phyloP scores from a whole-genome alignment of 2,797 vertebrate genomes.

The Urocyon cinereoargenteus region DNA sequence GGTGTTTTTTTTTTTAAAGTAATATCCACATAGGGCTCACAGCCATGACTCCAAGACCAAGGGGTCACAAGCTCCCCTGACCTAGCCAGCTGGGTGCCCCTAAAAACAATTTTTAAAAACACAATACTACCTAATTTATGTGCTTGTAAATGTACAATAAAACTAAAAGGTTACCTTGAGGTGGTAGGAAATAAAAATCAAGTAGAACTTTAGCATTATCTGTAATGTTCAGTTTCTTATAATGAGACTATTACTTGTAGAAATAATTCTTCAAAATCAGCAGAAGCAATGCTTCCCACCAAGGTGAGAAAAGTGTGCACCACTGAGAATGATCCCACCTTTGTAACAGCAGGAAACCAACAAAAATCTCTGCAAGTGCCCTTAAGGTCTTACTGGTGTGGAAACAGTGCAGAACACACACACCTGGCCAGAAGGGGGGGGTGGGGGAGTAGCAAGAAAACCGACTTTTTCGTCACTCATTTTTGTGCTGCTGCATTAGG shows the following conservation, averaged over 20 bases:
- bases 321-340: background rate
- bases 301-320: background rate
- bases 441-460: accelerated
- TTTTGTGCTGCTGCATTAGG: background rate
- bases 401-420: background rate
- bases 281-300: background rate
- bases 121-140: background rate
- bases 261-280: background rate
- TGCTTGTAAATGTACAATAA: background rate
- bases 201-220: background rate
- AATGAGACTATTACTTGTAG: background rate
- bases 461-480: background rate
- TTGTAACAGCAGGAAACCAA: background rate
- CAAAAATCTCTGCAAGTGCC: background rate
- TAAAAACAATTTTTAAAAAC: background rate
- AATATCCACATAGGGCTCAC: background rate
- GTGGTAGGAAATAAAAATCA: background rate
- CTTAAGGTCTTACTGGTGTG: accelerated
- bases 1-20: background rate
- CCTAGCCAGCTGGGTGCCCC: background rate
- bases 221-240: background rate
- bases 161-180: background rate
- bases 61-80: background rate
- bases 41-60: background rate
- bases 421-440: accelerated